A percentile compares a stretch with the other conserved stretches of the same genome.
Conservation (phyloP, 2,113 vertebrate genomes). For the Anoplopoma fimbria region DNA sequence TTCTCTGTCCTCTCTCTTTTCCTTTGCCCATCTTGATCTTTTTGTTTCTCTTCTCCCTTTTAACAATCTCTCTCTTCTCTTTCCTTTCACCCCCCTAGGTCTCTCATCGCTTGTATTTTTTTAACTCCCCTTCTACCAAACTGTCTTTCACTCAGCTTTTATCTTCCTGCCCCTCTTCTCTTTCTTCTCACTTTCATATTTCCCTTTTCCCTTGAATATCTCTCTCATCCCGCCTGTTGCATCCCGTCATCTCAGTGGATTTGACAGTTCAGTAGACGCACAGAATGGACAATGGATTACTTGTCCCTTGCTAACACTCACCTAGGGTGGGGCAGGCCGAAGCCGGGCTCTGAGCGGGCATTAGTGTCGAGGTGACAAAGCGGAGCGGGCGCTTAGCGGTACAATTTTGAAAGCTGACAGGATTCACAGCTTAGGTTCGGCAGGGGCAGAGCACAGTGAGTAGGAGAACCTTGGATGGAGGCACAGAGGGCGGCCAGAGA, state of each 20-base stretch:
- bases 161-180: conserved; percentile 62
- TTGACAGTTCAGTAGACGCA: conserved; percentile 78
- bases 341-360: conserved; percentile 43
- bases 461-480: conserved; percentile 23
- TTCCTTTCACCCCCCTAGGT: conserved; percentile 40
- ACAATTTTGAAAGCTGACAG: conserved; percentile 71
- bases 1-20: conserved; percentile 63
- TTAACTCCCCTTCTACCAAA: not conserved
- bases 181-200: conserved; percentile 69
- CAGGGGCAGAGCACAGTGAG: conserved; percentile 75
- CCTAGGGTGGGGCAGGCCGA: conserved; percentile 1
- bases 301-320: not conserved
- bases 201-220: conserved; percentile 63
- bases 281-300: conserved; percentile 49
- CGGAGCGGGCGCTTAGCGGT: conserved; percentile 43
- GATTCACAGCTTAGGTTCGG: conserved; percentile 84
- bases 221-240: conserved; percentile 60
- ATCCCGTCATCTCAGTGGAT: conserved; percentile 77
- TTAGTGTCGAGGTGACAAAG: conserved; percentile 64
- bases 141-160: conserved; percentile 62
- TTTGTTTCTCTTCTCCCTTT: conserved; percentile 57
- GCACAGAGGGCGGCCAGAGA: not conserved
- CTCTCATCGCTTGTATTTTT: conserved; percentile 51
- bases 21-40: conserved; percentile 69
- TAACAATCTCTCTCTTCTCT: conserved; percentile 56